phyloP scores from a whole-genome alignment of 2,888 invertebrate genomes.

The Nomada fabriciana region DNA sequence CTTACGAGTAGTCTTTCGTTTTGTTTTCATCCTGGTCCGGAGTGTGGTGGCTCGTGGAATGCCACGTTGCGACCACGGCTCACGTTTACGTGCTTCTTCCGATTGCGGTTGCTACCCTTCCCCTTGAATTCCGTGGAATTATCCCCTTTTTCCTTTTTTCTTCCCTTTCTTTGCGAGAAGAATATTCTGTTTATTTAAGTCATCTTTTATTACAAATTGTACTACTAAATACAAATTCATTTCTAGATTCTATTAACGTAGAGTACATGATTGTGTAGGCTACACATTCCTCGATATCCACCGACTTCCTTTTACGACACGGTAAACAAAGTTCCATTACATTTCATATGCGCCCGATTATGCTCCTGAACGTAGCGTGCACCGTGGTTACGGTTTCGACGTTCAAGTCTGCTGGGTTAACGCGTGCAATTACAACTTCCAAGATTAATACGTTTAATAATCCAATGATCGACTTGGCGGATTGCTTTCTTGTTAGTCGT shows the following conservation, averaged over 20 bases:
- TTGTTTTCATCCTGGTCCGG: slow-evolving; percentile 14
- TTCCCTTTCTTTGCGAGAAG: not conserved
- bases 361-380: not conserved
- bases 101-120: not conserved
- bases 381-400: not conserved
- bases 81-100: not conserved
- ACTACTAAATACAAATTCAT: no score
- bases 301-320: not conserved
- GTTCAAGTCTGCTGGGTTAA: not conserved
- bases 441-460: slow-evolving; percentile 20
- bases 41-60: not conserved
- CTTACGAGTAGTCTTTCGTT: slow-evolving; percentile 39
- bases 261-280: no score
- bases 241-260: no score
- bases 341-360: slow-evolving; percentile 9
- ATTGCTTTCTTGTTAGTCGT: not conserved
- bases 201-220: no score
- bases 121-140: not conserved
- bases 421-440: slow-evolving; percentile 7
- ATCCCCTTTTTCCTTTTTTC: not conserved
- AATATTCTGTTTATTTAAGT: no score
- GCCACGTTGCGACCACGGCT: not conserved
- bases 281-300: not conserved
- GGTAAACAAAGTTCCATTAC: slow-evolving; percentile 22
- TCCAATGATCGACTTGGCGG: slow-evolving; percentile 5